Conservation (phyloP, 2,888 invertebrate genomes). For the Orchesellides sinensis region DNA sequence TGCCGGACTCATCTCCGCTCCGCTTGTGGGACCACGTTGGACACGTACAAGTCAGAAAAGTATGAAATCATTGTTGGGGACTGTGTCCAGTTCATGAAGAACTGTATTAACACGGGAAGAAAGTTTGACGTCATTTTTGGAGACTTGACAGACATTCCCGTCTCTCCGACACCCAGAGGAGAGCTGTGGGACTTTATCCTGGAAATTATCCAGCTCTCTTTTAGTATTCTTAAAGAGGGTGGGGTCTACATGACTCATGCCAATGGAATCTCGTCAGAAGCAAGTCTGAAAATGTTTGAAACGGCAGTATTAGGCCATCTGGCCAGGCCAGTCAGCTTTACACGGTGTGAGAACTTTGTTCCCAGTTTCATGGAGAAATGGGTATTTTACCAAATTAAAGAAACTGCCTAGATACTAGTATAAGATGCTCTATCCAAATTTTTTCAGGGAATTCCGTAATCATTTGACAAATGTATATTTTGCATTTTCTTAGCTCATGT, state of each 20-base stretch:
- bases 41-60: constrained; percentile 85
- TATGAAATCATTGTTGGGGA: constrained; percentile 95
- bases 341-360: constrained; percentile 87
- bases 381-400: constrained; percentile 88
- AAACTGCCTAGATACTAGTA: too few species aligned
- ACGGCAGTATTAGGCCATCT: constrained; percentile 83
- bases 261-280: constrained; percentile 87
- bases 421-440: neutral
- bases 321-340: constrained; percentile 84
- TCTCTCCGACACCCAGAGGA: constrained; percentile 88
- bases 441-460: neutral
- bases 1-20: constrained; percentile 89
- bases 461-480: neutral
- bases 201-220: constrained; percentile 87
- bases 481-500: too few species aligned
- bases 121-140: constrained; percentile 95
- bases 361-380: constrained; percentile 95
- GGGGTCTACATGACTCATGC: constrained; percentile 92
- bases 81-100: constrained; percentile 88
- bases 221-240: constrained; percentile 86
- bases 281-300: constrained; percentile 88
- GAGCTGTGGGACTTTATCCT: constrained; percentile 93
- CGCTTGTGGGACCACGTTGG: constrained; percentile 91
- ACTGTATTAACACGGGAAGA: constrained; percentile 86
- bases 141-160: constrained; percentile 94